These are phyloP conservation scores for Pheucticus melanocephalus DNA, from an alignment of 2,113 vertebrate genomes.

Conservation along the genomic window DNA sequence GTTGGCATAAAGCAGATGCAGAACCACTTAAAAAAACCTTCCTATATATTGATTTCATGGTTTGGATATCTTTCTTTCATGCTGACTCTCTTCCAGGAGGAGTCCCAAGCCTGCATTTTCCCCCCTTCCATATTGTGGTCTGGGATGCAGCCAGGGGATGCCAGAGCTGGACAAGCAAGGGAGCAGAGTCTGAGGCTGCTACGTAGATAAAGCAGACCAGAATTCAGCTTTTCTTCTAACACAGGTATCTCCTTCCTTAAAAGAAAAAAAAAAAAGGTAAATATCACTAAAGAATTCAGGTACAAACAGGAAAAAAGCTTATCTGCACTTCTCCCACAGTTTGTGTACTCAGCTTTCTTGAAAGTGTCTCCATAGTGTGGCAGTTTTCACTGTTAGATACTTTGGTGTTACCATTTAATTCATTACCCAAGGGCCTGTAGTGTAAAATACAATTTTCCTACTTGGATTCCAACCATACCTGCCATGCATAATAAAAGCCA, in stretches of 20 bases:
- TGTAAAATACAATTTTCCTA: conserved; percentile 55
- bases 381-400: neutral
- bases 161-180: neutral
- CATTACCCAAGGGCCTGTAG: conserved; percentile 16
- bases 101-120: neutral
- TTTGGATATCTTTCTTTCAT: neutral
- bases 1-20: neutral
- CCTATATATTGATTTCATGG: neutral
- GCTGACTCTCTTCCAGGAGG: neutral
- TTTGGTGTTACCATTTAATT: conserved; percentile 8
- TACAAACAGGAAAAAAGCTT: neutral
- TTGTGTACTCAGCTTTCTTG: neutral
- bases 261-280: neutral
- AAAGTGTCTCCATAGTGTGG: neutral
- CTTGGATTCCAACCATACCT: conserved; percentile 50
- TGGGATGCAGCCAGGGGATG: neutral
- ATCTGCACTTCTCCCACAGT: neutral
- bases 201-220: neutral
- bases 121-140: neutral
- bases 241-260: neutral
- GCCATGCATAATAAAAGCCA: conserved; percentile 42
- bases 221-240: neutral
- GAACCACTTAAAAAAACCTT: neutral
- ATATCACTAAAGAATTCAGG: neutral
- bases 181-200: neutral